Percentiles rank a stretch among this genome's conserved stretches.
phyloP scores from a whole-genome alignment of 2,113 vertebrate genomes.

The Connochaetes taurinus region DNA sequence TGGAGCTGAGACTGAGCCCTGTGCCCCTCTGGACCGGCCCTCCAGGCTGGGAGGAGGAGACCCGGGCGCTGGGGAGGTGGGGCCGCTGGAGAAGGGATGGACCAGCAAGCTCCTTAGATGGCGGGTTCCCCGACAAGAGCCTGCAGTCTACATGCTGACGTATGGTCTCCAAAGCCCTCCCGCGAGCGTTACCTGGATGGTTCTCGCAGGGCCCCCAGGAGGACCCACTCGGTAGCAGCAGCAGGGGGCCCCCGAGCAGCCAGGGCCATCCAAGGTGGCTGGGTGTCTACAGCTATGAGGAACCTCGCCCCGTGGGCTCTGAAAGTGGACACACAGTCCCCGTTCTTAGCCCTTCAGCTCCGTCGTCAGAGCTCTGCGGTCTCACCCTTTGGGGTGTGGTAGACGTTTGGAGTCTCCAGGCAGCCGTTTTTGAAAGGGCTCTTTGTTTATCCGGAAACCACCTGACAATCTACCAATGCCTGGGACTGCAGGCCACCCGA shows the following conservation, averaged over 20 bases:
- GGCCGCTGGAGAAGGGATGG: rapidly evolving
- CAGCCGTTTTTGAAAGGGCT: background rate
- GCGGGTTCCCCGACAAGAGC: background rate
- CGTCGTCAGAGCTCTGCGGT: rapidly evolving
- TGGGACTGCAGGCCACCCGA: background rate
- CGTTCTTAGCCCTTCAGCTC: rapidly evolving
- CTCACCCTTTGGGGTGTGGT: background rate
- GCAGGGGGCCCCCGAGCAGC: background rate
- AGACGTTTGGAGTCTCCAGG: background rate
- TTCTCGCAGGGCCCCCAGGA: no score
- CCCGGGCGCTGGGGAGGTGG: background rate
- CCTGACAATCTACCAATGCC: background rate
- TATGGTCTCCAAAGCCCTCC: background rate
- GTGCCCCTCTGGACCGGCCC: background rate
- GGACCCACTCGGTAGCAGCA: background rate
- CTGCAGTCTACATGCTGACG: rapidly evolving
- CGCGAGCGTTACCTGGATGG: rapidly evolving
- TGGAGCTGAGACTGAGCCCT: background rate
- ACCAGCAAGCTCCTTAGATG: background rate
- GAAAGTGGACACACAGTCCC: rapidly evolving
- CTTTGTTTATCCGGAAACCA: background rate
- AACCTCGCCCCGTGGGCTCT: rapidly evolving
- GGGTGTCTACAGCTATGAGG: rapidly evolving
- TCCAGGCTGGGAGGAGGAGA: background rate
- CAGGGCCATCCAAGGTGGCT: rapidly evolving